Percentiles rank a stretch among this genome's conserved stretches.
Conservation (phyloP, 2,888 invertebrate genomes). For the Apamea monoglypha region DNA sequence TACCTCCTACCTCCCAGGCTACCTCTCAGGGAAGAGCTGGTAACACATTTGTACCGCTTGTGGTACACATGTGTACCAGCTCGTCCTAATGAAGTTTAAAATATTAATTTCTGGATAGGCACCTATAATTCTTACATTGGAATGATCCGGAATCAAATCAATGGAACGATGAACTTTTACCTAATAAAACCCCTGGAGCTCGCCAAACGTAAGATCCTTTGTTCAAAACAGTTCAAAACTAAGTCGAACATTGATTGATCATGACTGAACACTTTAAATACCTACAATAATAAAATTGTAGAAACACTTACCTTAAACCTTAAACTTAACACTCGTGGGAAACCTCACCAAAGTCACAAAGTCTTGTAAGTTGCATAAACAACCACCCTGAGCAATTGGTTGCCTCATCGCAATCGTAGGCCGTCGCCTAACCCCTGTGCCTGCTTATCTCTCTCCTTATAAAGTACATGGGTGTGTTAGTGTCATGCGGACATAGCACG, state of each 20-base stretch:
- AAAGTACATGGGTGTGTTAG: slow-evolving; percentile 60
- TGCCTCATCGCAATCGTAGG: slow-evolving; percentile 49
- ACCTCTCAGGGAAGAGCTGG: no score
- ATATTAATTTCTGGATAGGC: not conserved
- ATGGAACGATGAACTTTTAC: not conserved
- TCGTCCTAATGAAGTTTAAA: no score
- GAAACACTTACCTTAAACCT: not conserved
- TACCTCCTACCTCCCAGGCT: no score
- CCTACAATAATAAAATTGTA: not conserved
- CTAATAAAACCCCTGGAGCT: not conserved
- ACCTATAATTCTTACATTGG: not conserved
- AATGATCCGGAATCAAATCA: not conserved
- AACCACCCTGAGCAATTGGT: slow-evolving; percentile 52
- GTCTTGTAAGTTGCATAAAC: slow-evolving; percentile 32
- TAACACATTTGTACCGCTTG: no score
- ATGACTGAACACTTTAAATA: not conserved
- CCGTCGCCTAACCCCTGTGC: slow-evolving; percentile 52
- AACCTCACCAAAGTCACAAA: slow-evolving; percentile 2
- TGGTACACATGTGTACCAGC: no score
- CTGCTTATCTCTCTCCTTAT: slow-evolving; percentile 63
- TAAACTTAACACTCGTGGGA: slow-evolving; percentile 36
- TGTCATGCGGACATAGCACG: slow-evolving; percentile 55
- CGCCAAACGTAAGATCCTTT: not conserved
- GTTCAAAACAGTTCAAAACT: not conserved
- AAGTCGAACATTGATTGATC: not conserved